These are phyloP conservation scores for Orestias chungarensis DNA, from an alignment of 2,797 vertebrate species.

Conservation along the genomic window DNA sequence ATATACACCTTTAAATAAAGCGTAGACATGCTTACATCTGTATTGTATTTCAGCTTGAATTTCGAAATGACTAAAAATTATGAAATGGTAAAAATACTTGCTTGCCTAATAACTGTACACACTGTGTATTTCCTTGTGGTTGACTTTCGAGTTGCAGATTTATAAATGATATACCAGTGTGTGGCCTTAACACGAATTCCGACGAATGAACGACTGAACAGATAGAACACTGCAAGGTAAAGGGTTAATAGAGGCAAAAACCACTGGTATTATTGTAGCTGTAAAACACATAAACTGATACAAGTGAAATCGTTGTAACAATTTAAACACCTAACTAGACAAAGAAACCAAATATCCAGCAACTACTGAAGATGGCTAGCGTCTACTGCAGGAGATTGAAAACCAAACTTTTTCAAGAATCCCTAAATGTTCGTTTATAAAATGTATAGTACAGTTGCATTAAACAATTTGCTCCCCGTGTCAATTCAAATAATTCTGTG, in stretches of 20 bases:
- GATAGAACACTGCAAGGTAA: background rate
- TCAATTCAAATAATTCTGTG: background rate
- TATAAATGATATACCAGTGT: background rate
- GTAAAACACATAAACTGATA: background rate
- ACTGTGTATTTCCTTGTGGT: background rate
- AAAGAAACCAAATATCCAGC: background rate
- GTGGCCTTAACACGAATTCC: background rate
- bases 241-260: background rate
- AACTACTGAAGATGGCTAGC: background rate
- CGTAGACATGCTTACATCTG: too few relatives aligned
- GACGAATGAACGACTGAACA: background rate
- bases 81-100: too few relatives aligned
- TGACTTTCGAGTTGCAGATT: background rate
- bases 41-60: background rate
- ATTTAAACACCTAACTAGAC: background rate
- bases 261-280: background rate
- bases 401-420: background rate
- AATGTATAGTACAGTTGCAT: background rate
- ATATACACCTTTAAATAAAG: too few relatives aligned
- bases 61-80: background rate
- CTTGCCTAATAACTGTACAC: background rate
- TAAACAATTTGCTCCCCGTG: background rate
- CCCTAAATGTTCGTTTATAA: background rate
- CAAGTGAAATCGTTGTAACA: background rate
- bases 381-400: background rate